Evolutionary conservation across 1,140 invertebrate genomes (phyloP), one percentile per base, ranked within the genome.

Genomic region (Augochlora pura): DNA sequence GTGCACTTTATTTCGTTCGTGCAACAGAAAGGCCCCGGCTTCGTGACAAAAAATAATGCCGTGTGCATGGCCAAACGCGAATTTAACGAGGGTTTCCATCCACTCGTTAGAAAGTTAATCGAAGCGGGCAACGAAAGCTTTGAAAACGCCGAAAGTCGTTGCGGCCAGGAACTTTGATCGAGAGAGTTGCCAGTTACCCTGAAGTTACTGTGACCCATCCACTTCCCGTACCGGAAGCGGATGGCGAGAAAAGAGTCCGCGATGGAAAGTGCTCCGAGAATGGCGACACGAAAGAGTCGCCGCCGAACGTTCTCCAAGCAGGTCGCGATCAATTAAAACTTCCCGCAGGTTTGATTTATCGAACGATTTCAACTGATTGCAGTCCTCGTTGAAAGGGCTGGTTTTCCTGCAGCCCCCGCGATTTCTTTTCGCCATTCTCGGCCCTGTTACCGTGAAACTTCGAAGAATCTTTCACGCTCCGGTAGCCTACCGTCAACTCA

Each of bases 251-350:
- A n/a, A 57, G 54, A n/a, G 21, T 57, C 54, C 54, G 9, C 6
- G n/a, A 57, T 27, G 32, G 16, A 71, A 71, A 63, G 60, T n/a
- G 9, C 12, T 32, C 14, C 12, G 21, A 5, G 12, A 23, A 23
- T 18, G 9, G 21, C 6, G 54, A 71, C 39, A 38, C 18, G 66
- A 64, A 78, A 32, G 76, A 64, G 68, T 63, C 23, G 65, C 4
- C 59, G 18, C 7, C 46, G 46, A 72, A 7, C 60, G 54, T 52
- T 72, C 32, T 70, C 60, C 38, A 5, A 64, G 54, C 46, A 21
- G 60, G 68, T 72, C 60, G 8, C 49, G 76, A 78, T 72, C 76
- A 78, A 78, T 78, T 78, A 78, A 78, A 78, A 78, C 32, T 65
- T 72, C 10, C 23, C n/a, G 18, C 10, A 5, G 39, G 60, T 72